phyloP scores from a whole-genome alignment of 2,888 invertebrate genomes.

The Nomada fucata region DNA sequence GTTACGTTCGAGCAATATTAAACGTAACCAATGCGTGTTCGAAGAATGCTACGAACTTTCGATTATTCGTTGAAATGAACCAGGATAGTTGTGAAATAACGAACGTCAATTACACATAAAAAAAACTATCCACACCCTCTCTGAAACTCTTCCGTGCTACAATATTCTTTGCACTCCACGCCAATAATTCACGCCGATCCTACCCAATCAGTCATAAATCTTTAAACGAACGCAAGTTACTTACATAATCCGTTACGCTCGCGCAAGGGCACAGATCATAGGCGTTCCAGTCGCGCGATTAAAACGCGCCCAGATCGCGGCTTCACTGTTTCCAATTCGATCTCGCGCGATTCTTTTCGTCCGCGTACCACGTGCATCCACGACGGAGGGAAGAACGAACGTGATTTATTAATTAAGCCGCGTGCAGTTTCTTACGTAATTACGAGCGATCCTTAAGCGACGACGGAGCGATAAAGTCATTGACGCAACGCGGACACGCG shows the following conservation, averaged over 20 bases:
- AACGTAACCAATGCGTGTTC: too few relatives aligned
- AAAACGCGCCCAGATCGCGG: conserved; percentile 33
- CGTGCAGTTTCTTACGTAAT: conserved; percentile 48
- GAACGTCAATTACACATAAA: neutral
- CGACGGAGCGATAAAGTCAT: conserved; percentile 58
- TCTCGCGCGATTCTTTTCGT: neutral
- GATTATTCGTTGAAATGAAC: too few relatives aligned
- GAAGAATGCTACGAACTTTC: too few relatives aligned
- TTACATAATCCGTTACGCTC: conserved; percentile 47
- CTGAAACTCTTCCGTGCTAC: neutral
- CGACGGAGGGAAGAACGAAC: conserved; percentile 7
- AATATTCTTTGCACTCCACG: conserved; percentile 5
- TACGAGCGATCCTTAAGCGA: conserved; percentile 50
- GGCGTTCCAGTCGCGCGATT: conserved; percentile 55
- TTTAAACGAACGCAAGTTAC: conserved; percentile 29
- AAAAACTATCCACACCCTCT: conserved; percentile 2
- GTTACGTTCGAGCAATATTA: too few relatives aligned
- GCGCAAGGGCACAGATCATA: conserved; percentile 35
- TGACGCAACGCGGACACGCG: conserved; percentile 64
- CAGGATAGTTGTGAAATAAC: too few relatives aligned
- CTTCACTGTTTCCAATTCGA: conserved; percentile 36
- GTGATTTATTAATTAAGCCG: conserved; percentile 59
- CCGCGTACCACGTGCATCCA: neutral
- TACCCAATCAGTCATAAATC: conserved; percentile 29
- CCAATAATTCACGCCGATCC: conserved; percentile 42